Percentiles rank a stretch among this genome's conserved stretches.
These are phyloP conservation scores for Sericinus montela DNA, from an alignment of 2,888 invertebrate species.

Conservation along the genomic window DNA sequence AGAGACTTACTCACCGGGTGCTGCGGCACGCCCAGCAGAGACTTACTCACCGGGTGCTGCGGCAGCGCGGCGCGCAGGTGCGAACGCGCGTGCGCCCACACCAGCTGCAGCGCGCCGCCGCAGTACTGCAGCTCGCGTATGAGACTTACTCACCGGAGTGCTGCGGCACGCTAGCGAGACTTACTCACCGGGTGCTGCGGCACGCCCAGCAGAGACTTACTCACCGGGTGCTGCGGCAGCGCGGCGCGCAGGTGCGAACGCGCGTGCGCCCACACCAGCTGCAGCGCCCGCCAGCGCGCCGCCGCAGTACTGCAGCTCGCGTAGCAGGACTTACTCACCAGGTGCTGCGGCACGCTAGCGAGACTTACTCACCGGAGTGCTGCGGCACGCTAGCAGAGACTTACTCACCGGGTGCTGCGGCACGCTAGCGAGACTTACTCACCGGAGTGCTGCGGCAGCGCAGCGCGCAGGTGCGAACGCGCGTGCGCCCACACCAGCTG, in stretches of 20 bases:
- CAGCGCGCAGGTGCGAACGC: slow-evolving; percentile 39
- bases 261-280: background rate
- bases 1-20: background rate
- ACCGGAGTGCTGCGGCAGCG: slow-evolving; percentile 30
- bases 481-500: background rate
- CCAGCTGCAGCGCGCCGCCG: background rate
- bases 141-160: background rate
- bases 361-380: no score
- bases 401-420: no score
- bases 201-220: no score
- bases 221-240: no score
- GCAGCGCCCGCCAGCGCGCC: no score
- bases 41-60: background rate
- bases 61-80: no score
- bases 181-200: no score
- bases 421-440: no score
- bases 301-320: background rate
- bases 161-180: no score
- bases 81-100: background rate
- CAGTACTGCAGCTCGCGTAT: background rate
- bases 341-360: background rate
- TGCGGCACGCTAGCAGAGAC: no score
- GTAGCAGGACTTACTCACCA: background rate
- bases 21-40: background rate
- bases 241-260: background rate